Percentiles rank a stretch among this genome's conserved stretches.
phyloP scores from a whole-genome alignment of 2,113 vertebrate genomes.

The Stigmatopora nigra region DNA sequence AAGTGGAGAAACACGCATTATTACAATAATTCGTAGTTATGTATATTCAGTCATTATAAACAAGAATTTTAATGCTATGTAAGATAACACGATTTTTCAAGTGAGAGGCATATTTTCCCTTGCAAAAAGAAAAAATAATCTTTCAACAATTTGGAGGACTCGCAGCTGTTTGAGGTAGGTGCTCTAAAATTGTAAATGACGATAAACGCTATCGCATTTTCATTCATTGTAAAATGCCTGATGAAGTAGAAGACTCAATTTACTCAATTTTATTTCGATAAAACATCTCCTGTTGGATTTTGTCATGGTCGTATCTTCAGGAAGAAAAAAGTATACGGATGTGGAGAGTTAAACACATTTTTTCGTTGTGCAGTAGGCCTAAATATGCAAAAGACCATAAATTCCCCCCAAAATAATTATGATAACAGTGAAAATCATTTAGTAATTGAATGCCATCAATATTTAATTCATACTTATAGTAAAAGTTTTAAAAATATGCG shows the following conservation, averaged over 20 bases:
- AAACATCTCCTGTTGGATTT: neutral
- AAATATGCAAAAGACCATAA: too few relatives aligned
- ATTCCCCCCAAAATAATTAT: too few relatives aligned
- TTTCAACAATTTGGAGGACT: constrained; percentile 24
- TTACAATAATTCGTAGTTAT: neutral
- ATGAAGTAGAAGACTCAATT: neutral
- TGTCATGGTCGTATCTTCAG: neutral
- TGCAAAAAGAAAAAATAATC: neutral
- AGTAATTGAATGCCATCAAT: neutral
- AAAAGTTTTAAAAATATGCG: neutral
- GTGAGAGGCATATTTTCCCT: constrained; percentile 22
- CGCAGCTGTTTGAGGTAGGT: constrained; percentile 35
- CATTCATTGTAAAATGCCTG: neutral
- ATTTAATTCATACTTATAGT: neutral
- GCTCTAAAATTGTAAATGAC: neutral
- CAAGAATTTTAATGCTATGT: constrained; percentile 16
- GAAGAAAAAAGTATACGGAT: neutral
- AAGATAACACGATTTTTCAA: constrained; percentile 15
- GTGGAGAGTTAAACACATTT: too few relatives aligned
- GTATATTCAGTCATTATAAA: constrained; percentile 7
- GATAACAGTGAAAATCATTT: too few relatives aligned
- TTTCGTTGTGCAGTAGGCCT: too few relatives aligned
- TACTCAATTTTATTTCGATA: neutral
- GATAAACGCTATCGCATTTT: neutral
- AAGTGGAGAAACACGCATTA: neutral